Conservation (phyloP, 1,140 invertebrate species). For the Heliconius congener region DNA sequence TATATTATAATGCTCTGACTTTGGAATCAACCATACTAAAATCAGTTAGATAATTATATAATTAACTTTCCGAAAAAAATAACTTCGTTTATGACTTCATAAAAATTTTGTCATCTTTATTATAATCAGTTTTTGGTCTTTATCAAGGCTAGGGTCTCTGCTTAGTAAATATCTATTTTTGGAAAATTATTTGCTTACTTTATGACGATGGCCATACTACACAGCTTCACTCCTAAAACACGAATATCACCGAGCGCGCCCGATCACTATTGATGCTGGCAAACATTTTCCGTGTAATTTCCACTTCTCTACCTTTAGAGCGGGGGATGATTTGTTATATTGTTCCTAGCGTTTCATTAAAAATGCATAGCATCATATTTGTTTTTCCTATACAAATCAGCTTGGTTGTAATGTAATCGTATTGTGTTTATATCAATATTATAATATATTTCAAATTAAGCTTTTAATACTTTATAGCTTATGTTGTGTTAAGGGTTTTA, state of each 20-base stretch:
- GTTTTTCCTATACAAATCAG: background rate
- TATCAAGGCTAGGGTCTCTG: no score
- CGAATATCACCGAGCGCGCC: conserved; percentile 54
- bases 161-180: background rate
- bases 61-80: no score
- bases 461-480: background rate
- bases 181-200: background rate
- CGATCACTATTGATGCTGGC: conserved; percentile 71
- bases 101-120: no score
- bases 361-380: background rate
- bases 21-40: no score
- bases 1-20: no score
- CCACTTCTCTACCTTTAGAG: conserved; percentile 42
- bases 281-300: conserved; percentile 75
- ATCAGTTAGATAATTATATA: no score
- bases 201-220: conserved; percentile 42
- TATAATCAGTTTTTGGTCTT: no score
- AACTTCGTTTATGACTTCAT: no score
- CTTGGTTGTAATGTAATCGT: background rate
- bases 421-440: background rate
- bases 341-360: background rate
- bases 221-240: conserved; percentile 58
- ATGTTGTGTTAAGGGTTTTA: background rate
- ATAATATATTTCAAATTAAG: background rate
- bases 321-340: conserved; percentile 44